Conservation (phyloP, 2,888 invertebrate genomes). For the Subacronicta megacephala region DNA sequence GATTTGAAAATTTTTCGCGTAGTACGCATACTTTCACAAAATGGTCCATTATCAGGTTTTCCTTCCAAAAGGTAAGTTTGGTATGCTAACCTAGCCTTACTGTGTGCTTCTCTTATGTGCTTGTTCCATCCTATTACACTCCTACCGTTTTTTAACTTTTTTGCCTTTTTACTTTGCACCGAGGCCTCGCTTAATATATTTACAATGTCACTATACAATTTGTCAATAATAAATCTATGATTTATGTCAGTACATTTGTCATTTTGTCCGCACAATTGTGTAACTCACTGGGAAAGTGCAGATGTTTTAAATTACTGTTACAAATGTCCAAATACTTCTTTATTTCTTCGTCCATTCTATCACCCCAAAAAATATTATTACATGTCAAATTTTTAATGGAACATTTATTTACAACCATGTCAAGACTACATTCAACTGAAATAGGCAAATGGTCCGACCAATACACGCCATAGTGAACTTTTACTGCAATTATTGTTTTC, state of each 20-base stretch:
- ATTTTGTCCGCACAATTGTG: conserved; percentile 2
- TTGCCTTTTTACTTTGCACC: conserved; percentile 2
- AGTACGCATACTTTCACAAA: neutral
- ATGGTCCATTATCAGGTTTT: conserved; percentile 4
- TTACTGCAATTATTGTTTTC: neutral
- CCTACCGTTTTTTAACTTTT: neutral
- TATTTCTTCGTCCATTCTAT: conserved; percentile 3
- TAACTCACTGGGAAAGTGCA: conserved; percentile 3
- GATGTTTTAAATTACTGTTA: conserved; percentile 3
- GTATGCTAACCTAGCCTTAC: conserved; percentile 1
- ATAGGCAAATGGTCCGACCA: conserved; percentile 1
- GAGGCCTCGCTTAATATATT: conserved; percentile 8
- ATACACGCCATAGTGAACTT: conserved; percentile 2
- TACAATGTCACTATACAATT: conserved; percentile 3
- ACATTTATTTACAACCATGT: neutral
- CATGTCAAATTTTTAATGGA: neutral
- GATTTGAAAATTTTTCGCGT: conserved; percentile 1
- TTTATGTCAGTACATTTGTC: conserved; percentile 4
- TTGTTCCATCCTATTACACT: conserved; percentile 9
- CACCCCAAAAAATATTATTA: conserved; percentile 6
- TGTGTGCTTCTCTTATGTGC: conserved; percentile 1
- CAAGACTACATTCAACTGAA: neutral
- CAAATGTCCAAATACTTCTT: neutral
- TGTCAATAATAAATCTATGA: conserved; percentile 5
- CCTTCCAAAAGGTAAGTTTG: neutral